phyloP scores from a whole-genome alignment of 1,140 invertebrate genomes.

The Carposina sasakii region DNA sequence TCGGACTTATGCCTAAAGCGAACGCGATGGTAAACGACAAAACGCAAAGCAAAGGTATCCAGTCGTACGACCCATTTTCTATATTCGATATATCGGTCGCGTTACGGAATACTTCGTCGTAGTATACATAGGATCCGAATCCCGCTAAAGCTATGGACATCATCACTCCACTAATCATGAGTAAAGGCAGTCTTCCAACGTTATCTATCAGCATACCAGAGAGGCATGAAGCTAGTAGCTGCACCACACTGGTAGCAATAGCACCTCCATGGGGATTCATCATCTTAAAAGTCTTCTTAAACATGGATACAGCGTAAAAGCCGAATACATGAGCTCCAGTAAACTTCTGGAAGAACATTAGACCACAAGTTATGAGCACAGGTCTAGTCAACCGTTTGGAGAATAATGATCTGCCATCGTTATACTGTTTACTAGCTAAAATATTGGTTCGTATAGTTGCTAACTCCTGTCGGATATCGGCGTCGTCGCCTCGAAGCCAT shows the following conservation, averaged over 20 bases:
- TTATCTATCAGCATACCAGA: conserved; percentile 87
- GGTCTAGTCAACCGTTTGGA: conserved; percentile 77
- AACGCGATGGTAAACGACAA: conserved; percentile 88
- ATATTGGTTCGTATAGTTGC: conserved; percentile 80
- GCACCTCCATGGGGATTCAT: conserved; percentile 88
- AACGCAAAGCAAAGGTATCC: conserved; percentile 88
- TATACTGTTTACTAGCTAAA: conserved; percentile 64
- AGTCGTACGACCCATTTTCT: conserved; percentile 76
- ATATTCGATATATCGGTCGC: conserved; percentile 41
- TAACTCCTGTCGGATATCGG: conserved; percentile 82
- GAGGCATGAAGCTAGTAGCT: conserved; percentile 83
- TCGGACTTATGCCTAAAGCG: conserved; percentile 90
- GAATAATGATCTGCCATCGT: conserved; percentile 53
- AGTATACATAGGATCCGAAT: conserved; percentile 87
- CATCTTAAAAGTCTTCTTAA: conserved; percentile 82
- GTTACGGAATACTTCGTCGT: conserved; percentile 73
- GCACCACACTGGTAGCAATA: conserved; percentile 84
- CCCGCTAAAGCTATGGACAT: conserved; percentile 87
- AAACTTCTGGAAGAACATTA: conserved; percentile 90
- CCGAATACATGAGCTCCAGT: conserved; percentile 87
- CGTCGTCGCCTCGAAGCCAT: conserved; percentile 82
- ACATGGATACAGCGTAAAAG: conserved; percentile 87
- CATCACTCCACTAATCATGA: conserved; percentile 86
- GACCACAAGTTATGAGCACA: conserved; percentile 84
- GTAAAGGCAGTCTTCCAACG: conserved; percentile 82